These are phyloP conservation scores for fruit fly (Drosophila melanogaster) DNA, from an alignment of 1,140 invertebrate species.

Conservation along the genomic window Release_6_plus_ISO1_MT NT_033777.3:30777501-30778000, in stretches of 20 bases:
- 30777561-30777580: constrained; percentile 7
- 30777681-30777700: constrained; percentile 33
- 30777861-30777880: constrained; percentile 56
- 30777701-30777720: constrained; percentile 61
- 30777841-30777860: constrained; percentile 31
- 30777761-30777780: constrained; percentile 58
- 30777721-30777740: constrained; percentile 58
- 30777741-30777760: constrained; percentile 13
- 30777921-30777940: background rate
- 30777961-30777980: constrained; percentile 3
- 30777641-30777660: constrained; percentile 84
- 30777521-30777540: constrained; percentile 79
- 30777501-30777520: constrained; percentile 84
- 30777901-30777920: background rate
- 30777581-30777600: constrained; percentile 15
- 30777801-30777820: constrained; percentile 78
- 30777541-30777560: constrained; percentile 12
- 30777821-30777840: constrained; percentile 11
- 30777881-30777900: background rate
- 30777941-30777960: constrained; percentile 6
- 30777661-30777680: constrained; percentile 55
- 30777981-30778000: constrained; percentile 32
- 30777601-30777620: constrained; percentile 65
- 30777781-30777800: constrained; percentile 81
- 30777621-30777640: constrained; percentile 72